Evolutionary conservation across 2,888 invertebrate species (phyloP).

Genomic region (Teleiodes luculella): DNA sequence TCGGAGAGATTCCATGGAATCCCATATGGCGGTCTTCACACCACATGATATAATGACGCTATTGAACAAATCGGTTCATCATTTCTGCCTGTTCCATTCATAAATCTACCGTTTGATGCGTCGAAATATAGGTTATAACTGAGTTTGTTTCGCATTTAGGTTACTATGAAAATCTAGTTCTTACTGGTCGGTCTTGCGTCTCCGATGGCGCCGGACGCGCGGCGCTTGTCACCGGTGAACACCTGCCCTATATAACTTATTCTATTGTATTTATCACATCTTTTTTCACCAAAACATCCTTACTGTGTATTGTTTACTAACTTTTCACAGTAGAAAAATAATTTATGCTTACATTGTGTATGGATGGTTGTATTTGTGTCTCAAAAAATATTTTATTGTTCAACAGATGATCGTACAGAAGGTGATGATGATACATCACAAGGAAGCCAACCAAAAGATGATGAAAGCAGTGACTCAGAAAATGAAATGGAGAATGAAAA

Average conservation of each 20-base stretch:
- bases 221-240: slow-evolving; percentile 10
- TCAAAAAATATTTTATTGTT: neutral
- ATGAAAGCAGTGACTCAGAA: slow-evolving; percentile 51
- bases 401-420: slow-evolving; percentile 69
- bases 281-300: neutral
- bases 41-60: slow-evolving; percentile 77
- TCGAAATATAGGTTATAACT: slow-evolving; percentile 33
- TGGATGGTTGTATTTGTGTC: no score
- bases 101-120: slow-evolving; percentile 27
- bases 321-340: slow-evolving; percentile 5
- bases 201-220: slow-evolving; percentile 42
- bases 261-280: neutral
- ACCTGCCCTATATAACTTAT: slow-evolving; percentile 1
- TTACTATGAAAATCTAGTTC: slow-evolving; percentile 57
- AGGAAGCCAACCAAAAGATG: slow-evolving; percentile 67
- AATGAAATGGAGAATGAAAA: slow-evolving; percentile 39
- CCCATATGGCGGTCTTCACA: slow-evolving; percentile 78
- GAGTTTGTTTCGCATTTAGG: slow-evolving; percentile 45
- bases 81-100: slow-evolving; percentile 37
- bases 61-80: slow-evolving; percentile 48
- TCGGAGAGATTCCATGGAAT: slow-evolving; percentile 77
- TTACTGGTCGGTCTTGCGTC: slow-evolving; percentile 54
- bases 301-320: slow-evolving; percentile 19
- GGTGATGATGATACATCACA: slow-evolving; percentile 74
- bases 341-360: neutral